Conservation (phyloP, 2,888 invertebrate genomes). For the Bombyx huttoni region DNA sequence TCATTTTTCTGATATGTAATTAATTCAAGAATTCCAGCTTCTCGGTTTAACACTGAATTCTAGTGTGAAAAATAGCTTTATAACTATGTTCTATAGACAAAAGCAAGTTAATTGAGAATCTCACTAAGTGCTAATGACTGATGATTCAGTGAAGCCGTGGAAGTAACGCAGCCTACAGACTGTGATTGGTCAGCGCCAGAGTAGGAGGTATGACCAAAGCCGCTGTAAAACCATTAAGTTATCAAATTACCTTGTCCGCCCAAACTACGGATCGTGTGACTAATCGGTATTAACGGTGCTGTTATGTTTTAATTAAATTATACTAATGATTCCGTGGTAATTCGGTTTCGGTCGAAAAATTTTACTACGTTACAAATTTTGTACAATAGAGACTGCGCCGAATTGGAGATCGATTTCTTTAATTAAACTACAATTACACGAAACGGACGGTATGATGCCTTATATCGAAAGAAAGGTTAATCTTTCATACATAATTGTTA, state of each 20-base stretch:
- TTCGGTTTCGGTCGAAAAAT: slow-evolving; percentile 47
- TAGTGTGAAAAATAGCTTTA: background rate
- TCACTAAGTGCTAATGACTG: slow-evolving; percentile 44
- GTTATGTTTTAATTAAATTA: slow-evolving; percentile 70
- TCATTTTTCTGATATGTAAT: too few species aligned
- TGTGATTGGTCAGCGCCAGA: slow-evolving; percentile 48
- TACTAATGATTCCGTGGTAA: slow-evolving; percentile 52
- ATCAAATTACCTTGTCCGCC: slow-evolving; percentile 66
- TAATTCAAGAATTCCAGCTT: too few species aligned
- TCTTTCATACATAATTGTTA: slow-evolving; percentile 4
- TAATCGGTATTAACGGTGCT: slow-evolving; percentile 67
- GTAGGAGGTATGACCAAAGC: slow-evolving; percentile 57
- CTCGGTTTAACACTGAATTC: too few species aligned
- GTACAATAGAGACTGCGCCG: slow-evolving; percentile 57
- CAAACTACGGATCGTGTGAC: slow-evolving; percentile 63
- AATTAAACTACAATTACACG: slow-evolving; percentile 39
- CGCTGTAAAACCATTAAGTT: slow-evolving; percentile 57
- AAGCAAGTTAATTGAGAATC: slow-evolving; percentile 31
- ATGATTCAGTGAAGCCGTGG: slow-evolving; percentile 52
- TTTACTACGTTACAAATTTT: slow-evolving; percentile 62
- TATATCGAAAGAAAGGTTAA: slow-evolving; percentile 6
- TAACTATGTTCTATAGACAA: slow-evolving; percentile 1
- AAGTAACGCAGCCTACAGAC: slow-evolving; percentile 25
- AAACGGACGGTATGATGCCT: slow-evolving; percentile 12
- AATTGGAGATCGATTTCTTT: slow-evolving; percentile 50